These are phyloP conservation scores for Tipula unca DNA, from an alignment of 2,888 invertebrate genomes.

Conservation along the genomic window DNA sequence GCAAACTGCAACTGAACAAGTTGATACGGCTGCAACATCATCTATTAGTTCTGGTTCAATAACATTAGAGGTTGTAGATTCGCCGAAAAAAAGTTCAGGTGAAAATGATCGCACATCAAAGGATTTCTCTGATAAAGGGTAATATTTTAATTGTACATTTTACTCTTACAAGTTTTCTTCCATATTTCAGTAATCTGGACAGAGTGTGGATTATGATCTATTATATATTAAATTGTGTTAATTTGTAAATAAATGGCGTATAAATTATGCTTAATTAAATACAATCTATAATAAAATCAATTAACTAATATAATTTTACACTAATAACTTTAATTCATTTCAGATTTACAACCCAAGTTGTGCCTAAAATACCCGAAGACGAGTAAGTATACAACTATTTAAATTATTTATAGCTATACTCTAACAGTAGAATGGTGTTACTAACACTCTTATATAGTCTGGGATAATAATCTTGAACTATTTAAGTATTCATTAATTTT, in stretches of 20 bases:
- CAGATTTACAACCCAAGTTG: not conserved
- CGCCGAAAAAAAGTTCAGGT: not conserved
- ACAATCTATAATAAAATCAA: not conserved
- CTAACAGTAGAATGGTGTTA: not conserved
- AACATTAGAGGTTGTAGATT: slow-evolving; percentile 9
- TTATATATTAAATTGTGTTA: not conserved
- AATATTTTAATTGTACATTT: not conserved
- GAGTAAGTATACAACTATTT: not conserved
- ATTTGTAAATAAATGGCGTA: not conserved
- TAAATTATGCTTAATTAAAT: not conserved
- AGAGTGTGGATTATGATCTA: not conserved
- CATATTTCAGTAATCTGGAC: not conserved
- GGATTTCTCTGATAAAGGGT: not conserved
- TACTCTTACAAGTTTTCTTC: not conserved
- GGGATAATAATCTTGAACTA: not conserved
- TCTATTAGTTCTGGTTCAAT: not conserved
- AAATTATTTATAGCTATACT: not conserved
- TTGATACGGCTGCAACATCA: not conserved
- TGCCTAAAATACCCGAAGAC: not conserved
- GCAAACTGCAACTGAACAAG: not conserved
- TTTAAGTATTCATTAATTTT: too few species aligned
- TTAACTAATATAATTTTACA: not conserved
- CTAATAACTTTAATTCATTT: not conserved
- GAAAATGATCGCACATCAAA: not conserved
- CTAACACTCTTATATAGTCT: not conserved